A percentile compares a stretch with the other conserved stretches of the same genome.
Evolutionary conservation across 1,140 invertebrate species (phyloP).

Genomic region (Listronotus oregonensis): DNA sequence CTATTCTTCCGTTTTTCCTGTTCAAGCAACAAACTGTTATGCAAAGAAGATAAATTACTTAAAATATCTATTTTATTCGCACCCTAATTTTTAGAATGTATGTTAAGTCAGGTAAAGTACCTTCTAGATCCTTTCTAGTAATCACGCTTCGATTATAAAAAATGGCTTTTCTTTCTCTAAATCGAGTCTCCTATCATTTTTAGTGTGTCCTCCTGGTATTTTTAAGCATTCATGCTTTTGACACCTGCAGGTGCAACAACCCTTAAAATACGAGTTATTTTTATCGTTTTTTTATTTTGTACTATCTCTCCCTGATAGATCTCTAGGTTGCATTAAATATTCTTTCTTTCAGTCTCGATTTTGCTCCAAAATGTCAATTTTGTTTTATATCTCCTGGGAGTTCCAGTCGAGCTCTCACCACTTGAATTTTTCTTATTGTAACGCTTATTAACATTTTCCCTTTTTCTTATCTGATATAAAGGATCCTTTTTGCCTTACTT

Average conservation of each 20-base stretch:
- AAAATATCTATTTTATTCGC: slow-evolving; percentile 28
- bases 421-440: slow-evolving; percentile 60
- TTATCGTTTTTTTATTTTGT: slow-evolving; percentile 50
- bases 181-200: slow-evolving; percentile 48
- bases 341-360: slow-evolving; percentile 50
- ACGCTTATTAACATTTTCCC: slow-evolving; percentile 54
- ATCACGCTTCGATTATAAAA: not conserved
- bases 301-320: slow-evolving; percentile 55
- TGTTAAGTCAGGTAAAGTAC: too few relatives aligned
- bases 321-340: slow-evolving; percentile 47
- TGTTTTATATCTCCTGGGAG: slow-evolving; percentile 51
- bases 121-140: slow-evolving; percentile 14
- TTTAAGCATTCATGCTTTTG: slow-evolving; percentile 25
- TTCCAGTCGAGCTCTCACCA: slow-evolving; percentile 63
- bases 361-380: slow-evolving; percentile 45
- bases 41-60: slow-evolving; percentile 42
- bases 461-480: slow-evolving; percentile 69
- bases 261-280: slow-evolving; percentile 50
- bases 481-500: slow-evolving; percentile 79
- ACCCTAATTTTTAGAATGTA: too few relatives aligned
- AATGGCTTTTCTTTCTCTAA: slow-evolving; percentile 16
- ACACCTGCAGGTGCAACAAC: slow-evolving; percentile 49
- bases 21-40: slow-evolving; percentile 47
- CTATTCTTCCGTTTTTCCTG: slow-evolving; percentile 49
- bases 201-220: slow-evolving; percentile 47